These are phyloP conservation scores for Diadumene lineata DNA, from an alignment of 92 coral and sea anemone species.

Conservation along the genomic window DNA sequence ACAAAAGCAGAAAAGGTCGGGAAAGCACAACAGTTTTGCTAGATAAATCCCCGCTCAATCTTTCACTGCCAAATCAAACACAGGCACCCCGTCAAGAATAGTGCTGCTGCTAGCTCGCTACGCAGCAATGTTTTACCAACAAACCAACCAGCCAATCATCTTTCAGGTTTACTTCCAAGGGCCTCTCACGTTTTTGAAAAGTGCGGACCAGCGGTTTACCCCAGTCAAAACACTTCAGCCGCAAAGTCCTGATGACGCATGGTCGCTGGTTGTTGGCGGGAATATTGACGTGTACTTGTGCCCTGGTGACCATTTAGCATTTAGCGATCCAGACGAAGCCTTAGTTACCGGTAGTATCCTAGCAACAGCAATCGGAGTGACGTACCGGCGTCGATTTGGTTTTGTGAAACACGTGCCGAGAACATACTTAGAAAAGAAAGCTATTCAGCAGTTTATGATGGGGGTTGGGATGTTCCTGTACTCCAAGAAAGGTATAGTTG, in stretches of 20 bases:
- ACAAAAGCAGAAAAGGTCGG: no score
- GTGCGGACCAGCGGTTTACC: constrained; percentile 37
- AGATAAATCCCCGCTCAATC: no score
- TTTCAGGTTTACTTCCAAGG: constrained; percentile 48
- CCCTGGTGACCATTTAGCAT: constrained; percentile 66
- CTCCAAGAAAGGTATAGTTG: constrained; percentile 46
- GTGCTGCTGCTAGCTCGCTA: no score
- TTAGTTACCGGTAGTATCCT: constrained; percentile 56
- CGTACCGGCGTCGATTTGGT: constrained; percentile 46
- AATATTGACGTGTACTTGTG: constrained; percentile 53
- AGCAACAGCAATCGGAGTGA: constrained; percentile 53
- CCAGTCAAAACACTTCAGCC: constrained; percentile 4
- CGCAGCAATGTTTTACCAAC: no score
- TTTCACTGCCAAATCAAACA: no score
- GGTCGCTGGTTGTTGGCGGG: constrained; percentile 57
- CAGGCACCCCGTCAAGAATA: no score
- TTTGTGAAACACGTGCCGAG: constrained; percentile 26
- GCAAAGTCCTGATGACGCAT: constrained; percentile 35
- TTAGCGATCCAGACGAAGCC: constrained; percentile 60
- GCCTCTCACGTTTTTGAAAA: constrained; percentile 45
- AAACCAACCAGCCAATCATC: background rate
- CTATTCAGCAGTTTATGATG: constrained; percentile 28
- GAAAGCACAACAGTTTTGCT: no score
- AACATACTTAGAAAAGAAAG: constrained; percentile 46
- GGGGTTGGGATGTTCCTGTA: constrained; percentile 46